Conservation (phyloP, 2,888 invertebrate genomes). For the Clunio marinus region DNA sequence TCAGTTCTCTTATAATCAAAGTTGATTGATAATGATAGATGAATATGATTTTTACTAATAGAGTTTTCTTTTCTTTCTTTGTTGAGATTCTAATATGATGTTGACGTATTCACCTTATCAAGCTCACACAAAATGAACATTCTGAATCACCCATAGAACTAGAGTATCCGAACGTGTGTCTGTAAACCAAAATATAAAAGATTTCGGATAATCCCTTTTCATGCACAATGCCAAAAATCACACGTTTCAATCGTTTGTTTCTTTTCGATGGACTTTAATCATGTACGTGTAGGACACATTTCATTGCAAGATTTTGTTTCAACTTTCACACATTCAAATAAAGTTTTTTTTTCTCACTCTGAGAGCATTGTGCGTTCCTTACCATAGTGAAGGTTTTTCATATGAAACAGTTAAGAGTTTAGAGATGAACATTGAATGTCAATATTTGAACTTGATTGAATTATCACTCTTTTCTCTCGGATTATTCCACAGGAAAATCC, state of each 20-base stretch:
- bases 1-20: too few relatives aligned
- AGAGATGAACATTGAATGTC: neutral
- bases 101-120: too few relatives aligned
- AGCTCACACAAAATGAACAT: neutral
- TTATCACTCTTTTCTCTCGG: neutral
- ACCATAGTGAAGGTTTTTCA: too few relatives aligned
- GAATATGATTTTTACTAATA: too few relatives aligned
- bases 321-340: too few relatives aligned
- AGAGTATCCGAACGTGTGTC: neutral
- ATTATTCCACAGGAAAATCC: neutral
- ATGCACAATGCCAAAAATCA: neutral
- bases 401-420: neutral
- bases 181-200: neutral
- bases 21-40: too few relatives aligned
- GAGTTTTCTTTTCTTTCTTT: too few relatives aligned
- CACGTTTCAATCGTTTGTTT: slow-evolving; percentile 16
- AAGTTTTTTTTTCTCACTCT: neutral
- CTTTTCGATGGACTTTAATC: slow-evolving; percentile 4
- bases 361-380: neutral
- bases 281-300: slow-evolving; percentile 36
- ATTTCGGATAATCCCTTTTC: neutral
- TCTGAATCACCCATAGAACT: neutral
- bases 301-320: too few relatives aligned
- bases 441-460: slow-evolving; percentile 25
- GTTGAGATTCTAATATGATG: too few relatives aligned